Evolutionary conservation across 2,113 vertebrate genomes (phyloP).

Genomic region (Galemys pyrenaicus): DNA sequence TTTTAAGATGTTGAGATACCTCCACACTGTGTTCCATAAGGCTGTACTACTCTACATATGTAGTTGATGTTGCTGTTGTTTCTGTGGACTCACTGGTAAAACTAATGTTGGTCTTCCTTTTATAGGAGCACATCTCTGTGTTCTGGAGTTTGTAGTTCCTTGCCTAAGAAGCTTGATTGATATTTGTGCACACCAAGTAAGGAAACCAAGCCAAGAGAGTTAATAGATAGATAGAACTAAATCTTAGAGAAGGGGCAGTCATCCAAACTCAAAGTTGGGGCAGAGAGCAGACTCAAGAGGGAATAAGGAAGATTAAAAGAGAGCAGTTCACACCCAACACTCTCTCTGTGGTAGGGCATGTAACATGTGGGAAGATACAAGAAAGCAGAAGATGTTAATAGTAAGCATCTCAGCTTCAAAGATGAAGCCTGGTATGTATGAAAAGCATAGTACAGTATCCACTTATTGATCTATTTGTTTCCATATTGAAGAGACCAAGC

Average conservation of each 20-base stretch:
- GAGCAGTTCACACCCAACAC: neutral
- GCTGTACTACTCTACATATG: no score
- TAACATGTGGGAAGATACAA: accelerated
- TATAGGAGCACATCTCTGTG: neutral
- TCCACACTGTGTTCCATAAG: no score
- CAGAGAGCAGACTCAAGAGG: accelerated
- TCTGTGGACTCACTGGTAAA: neutral
- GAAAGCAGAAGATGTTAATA: neutral
- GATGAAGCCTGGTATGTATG: no score
- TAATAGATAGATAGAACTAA: neutral
- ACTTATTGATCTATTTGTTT: no score
- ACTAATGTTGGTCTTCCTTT: neutral
- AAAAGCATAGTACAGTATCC: no score
- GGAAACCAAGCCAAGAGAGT: neutral
- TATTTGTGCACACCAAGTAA: neutral
- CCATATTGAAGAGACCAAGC: no score
- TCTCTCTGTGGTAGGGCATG: neutral
- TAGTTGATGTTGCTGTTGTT: neutral
- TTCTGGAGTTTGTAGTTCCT: neutral
- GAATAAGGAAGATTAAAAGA: neutral
- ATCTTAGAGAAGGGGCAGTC: neutral
- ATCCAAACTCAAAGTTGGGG: neutral
- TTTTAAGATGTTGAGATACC: no score
- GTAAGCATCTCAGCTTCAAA: neutral
- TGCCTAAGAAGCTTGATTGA: neutral